Base-by-base conservation (phyloP, 1,140 invertebrate genomes). In the Drosophila equinoxialis region DNA sequence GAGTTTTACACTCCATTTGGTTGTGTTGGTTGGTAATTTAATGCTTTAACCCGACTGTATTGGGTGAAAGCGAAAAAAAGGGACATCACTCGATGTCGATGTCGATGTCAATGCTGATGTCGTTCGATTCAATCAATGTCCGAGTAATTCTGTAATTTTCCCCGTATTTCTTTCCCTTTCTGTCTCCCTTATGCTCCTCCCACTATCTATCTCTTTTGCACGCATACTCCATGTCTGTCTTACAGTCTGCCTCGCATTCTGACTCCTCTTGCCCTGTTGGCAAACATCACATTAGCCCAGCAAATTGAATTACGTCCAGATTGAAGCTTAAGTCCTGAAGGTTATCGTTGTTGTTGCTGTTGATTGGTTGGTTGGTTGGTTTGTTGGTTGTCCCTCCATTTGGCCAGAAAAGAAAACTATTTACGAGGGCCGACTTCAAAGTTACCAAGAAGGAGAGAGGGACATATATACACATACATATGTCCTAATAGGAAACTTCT, bases 121-220 rank as follows among this genome's bases (percentile, higher is more conserved):
- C 59, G 74, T 81, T 81, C 79, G 80, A 87, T 87, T 87, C 83
- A 87, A 87, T 87, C 83, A 87, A 87, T 87, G 83, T 83, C 83
- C 83, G 73, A 87, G 83, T 87, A 87, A 87, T 87, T 87, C 83
- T 79, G 83, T 87, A 87, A 87, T 87, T 87, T 87, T 82, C 82
- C 86, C 75, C 86, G 76, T 69, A 59, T 66, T 68, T 74, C 70
- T 86, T 75, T 48, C 17, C 20, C 17, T 4, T 30, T 58, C 6
- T 10, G 8, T 23, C 14, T 10, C 45, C 11, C 14, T 20, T 30
- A 30, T 6, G 1, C 6, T 6, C 5, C 30, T 5, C 30, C 2
- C 1, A 30, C 45, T 51, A 51, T 20, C 45, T 23, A 23, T 51
- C 42, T 45, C n/a, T 5, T 13, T 33, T 13, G 14, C 17, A 17